Evolutionary conservation across 2,113 vertebrate species (phyloP).

Genomic region (Rostratula benghalensis): DNA sequence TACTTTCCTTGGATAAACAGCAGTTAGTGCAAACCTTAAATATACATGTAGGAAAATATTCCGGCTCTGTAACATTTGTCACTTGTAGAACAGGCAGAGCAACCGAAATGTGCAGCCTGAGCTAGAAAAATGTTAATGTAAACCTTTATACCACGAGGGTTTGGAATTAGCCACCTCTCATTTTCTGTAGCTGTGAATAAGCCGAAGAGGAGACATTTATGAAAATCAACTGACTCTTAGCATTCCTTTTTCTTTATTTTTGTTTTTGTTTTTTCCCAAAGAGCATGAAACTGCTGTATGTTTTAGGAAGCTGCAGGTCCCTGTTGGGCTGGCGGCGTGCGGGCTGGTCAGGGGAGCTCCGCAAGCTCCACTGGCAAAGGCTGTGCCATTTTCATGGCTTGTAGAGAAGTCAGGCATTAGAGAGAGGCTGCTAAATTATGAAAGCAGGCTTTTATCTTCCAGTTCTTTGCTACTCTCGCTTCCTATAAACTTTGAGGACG

Average conservation of each 20-base stretch:
- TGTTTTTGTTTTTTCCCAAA: background rate
- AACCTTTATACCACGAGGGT: background rate
- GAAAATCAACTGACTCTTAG: background rate
- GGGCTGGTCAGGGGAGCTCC: background rate
- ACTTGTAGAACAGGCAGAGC: background rate
- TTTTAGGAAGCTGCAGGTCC: background rate
- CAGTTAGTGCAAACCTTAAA: background rate
- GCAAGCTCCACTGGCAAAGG: background rate
- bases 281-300: background rate
- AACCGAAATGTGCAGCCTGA: background rate
- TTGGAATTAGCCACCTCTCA: background rate
- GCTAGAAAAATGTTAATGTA: background rate
- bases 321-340: background rate
- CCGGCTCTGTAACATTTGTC: background rate
- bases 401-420: background rate
- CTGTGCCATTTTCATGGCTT: background rate
- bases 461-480: background rate
- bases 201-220: background rate
- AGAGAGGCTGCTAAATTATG: slow-evolving; percentile 29
- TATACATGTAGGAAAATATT: background rate
- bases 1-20: slow-evolving; percentile 22
- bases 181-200: background rate
- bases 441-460: slow-evolving; percentile 14
- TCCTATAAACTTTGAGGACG: background rate
- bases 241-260: too few species aligned